Base-by-base conservation (phyloP, 2,888 invertebrate species). In the Archips crataeganus region DNA sequence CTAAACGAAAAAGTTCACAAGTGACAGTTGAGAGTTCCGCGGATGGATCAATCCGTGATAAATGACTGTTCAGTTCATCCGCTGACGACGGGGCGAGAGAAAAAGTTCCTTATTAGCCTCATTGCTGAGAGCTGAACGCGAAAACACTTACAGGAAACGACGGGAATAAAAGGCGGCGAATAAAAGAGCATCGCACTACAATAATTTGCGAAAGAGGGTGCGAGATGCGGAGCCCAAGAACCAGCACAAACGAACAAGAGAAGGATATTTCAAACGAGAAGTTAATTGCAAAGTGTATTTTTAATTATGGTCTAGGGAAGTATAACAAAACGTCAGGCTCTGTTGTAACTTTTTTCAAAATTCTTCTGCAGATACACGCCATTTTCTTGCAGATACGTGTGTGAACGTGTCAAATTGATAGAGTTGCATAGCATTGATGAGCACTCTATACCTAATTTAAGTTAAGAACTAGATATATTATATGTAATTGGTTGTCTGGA, bases 11-110 rank as follows among this genome's bases (percentile, higher is more conserved):
- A 88, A 89, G 85, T 89, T 87, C 82, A 81, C 83, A 81, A 87
- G 82, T 86, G 90, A 87, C 89, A 90, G 86, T 84, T 80, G 81
- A 80, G 81, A 84, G 83, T 85, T 83, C 78, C 77, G 78, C 83
- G 77, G 85, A 88, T 85, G 87, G 89, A 90, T 90, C 89, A 88
- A 89, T 87, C 82, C 80, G 80, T 90, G 90, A 91, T 90, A 90
- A 89, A 91, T 90, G 85, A 82, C 81, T 80, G 78, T 84, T 84
- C 84, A 82, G 85, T 86, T 85, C 81, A 79, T 79, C 74, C 74
- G 77, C 78, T 79, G 60, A 74, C 71, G 49, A 32, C 66, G 54
- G 61, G 67, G 57, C 45, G 61, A 57, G 59, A 60, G 64, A 70
- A 64, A 75, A 75, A 75, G 57, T 75, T 75, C 71, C 72, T 75